These are phyloP conservation scores for Mesoclemmys tuberculata DNA, from an alignment of 2,113 vertebrate genomes.

Conservation along the genomic window DNA sequence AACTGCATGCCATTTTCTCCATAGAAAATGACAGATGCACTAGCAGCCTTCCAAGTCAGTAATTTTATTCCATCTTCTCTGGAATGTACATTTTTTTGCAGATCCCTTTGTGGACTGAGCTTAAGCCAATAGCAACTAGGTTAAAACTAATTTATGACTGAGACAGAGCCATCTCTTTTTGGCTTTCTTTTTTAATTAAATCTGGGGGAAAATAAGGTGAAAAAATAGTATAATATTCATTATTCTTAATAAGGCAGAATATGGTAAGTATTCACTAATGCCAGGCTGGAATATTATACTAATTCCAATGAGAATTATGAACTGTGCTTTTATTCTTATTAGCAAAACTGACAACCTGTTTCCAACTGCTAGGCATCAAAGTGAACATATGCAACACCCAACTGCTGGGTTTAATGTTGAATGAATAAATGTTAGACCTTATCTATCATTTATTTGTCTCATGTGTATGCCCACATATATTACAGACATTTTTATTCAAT, in stretches of 20 bases:
- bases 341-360: constrained; percentile 60
- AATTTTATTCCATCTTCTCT: constrained; percentile 25
- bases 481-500: constrained; percentile 81
- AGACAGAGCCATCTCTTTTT: constrained; percentile 24
- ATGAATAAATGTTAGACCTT: constrained; percentile 75
- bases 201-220: constrained; percentile 12
- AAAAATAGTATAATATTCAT: constrained; percentile 7
- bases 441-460: constrained; percentile 80
- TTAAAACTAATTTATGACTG: constrained; percentile 24
- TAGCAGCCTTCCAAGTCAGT: constrained; percentile 34
- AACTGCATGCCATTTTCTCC: background rate
- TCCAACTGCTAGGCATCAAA: constrained; percentile 53
- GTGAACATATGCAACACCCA: constrained; percentile 62
- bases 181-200: constrained; percentile 11
- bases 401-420: constrained; percentile 67
- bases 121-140: constrained; percentile 16
- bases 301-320: background rate
- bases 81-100: constrained; percentile 6
- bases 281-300: constrained; percentile 12
- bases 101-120: constrained; percentile 1
- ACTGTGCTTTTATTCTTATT: constrained; percentile 26
- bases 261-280: background rate
- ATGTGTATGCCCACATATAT: constrained; percentile 69
- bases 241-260: background rate
- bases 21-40: background rate